Conservation (phyloP, 2,113 vertebrate genomes). For the Caloenas nicobarica region DNA sequence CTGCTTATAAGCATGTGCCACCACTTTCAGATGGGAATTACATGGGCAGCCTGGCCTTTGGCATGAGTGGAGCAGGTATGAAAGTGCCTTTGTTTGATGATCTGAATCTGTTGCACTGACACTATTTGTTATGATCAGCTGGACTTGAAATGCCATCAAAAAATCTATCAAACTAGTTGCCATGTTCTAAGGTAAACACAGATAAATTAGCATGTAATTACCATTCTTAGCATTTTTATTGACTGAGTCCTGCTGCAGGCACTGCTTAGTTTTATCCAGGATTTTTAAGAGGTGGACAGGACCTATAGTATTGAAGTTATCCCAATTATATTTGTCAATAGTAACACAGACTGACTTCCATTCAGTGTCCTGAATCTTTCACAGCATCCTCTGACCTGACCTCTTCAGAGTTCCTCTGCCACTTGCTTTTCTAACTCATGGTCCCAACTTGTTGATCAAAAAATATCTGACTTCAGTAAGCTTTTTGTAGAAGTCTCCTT, state of each 20-base stretch:
- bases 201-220: neutral
- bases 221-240: neutral
- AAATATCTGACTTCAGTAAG: neutral
- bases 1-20: neutral
- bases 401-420: neutral
- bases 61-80: neutral
- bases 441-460: neutral
- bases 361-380: neutral
- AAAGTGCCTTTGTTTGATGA: neutral
- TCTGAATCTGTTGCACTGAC: neutral
- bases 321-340: neutral
- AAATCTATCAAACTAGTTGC: neutral
- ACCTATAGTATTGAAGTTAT: neutral
- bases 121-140: neutral
- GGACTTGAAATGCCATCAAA: neutral
- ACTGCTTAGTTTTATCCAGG: neutral
- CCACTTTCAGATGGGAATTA: fast-evolving
- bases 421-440: neutral
- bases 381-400: neutral
- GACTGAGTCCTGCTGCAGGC: neutral
- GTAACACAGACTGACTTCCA: neutral
- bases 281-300: neutral
- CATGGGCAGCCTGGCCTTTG: neutral
- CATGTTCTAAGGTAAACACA: neutral
- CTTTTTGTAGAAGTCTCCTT: neutral